Base-by-base conservation (phyloP, 1,140 invertebrate genomes). In the Elymnias hypermnestra region DNA sequence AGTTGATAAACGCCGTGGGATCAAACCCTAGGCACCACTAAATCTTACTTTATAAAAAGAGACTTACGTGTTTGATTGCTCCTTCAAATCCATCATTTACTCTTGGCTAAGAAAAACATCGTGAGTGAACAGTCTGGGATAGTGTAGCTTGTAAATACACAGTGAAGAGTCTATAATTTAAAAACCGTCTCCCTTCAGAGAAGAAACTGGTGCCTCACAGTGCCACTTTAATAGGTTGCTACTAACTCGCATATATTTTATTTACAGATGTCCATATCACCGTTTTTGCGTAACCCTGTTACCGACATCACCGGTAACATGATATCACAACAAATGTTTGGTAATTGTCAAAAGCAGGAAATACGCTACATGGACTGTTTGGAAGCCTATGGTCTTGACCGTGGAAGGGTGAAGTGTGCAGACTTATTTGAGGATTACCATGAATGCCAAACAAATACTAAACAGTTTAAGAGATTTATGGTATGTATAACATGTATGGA, bases 351-450 rank as follows among this genome's bases (percentile, higher is more conserved):
- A 19, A 83, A 89, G 41, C 86, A 92, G 48, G 93, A 94, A 73
- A 78, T 92, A 67, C 82, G 88, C 9, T 87, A 89, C 39, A 89
- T 92, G 67, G 90, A 94, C 43, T 94, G 93, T 66, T 53, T 93
- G 5, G 92, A 94, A 68, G 92, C 92, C 1, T 94, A 94, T 59
- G 93, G 93, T 3, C 49, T 89, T 6, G 87, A 89, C 7, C 78
- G 82, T 21, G 90, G 88, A 0, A 53, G 82, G 31, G 53, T 65
- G 6, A 88, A 91, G 54, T 94, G 93, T 61, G 38, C 74, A 3
- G 62, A 87, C 38, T 72, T 91, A 2, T 86, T 92, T 10, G 82
- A 85, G 0, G 92, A 94, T 69, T 90, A 91, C 41, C 69, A 85
- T 47, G 93, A 94, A 76, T 94, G 93, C 57, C 60, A 88, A 3